These are phyloP conservation scores for Channa argus DNA, from an alignment of 2,113 vertebrate species.

Conservation along the genomic window DNA sequence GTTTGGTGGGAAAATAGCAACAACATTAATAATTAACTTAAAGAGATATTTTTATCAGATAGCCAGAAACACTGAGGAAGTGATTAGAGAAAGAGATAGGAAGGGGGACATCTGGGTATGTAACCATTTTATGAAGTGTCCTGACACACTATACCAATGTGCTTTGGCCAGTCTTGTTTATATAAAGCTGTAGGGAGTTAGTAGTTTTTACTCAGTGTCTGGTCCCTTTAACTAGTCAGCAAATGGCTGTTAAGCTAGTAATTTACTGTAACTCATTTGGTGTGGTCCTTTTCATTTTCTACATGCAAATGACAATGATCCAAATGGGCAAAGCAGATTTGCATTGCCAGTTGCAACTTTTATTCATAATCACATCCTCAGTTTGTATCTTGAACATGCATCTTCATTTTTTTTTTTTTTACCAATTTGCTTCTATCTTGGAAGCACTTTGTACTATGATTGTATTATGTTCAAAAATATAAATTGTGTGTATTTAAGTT, in stretches of 20 bases:
- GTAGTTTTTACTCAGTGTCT: not conserved
- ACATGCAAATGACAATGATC: not conserved
- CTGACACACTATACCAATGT: no score
- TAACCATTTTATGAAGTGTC: not conserved
- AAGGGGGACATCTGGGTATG: not conserved
- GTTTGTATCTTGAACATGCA: not conserved
- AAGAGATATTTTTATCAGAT: conserved; percentile 26
- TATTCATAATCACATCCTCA: not conserved
- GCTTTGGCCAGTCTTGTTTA: not conserved
- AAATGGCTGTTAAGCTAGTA: not conserved
- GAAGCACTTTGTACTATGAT: no score
- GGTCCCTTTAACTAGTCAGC: not conserved
- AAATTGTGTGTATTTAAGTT: no score
- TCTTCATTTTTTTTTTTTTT: no score
- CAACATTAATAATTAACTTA: conserved; percentile 26
- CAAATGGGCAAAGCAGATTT: not conserved
- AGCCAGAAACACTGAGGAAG: not conserved
- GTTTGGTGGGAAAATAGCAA: conserved; percentile 44
- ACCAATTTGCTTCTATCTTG: no score
- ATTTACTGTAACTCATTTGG: not conserved
- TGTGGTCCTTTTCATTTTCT: not conserved
- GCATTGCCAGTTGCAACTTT: not conserved
- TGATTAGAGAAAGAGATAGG: not conserved
- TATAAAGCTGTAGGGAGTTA: not conserved
- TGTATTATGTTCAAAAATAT: no score